Evolutionary conservation across 2,888 invertebrate species (phyloP), one percentile per base, ranked within the genome.

Genomic region (Lepeophtheirus nordmannii): DNA sequence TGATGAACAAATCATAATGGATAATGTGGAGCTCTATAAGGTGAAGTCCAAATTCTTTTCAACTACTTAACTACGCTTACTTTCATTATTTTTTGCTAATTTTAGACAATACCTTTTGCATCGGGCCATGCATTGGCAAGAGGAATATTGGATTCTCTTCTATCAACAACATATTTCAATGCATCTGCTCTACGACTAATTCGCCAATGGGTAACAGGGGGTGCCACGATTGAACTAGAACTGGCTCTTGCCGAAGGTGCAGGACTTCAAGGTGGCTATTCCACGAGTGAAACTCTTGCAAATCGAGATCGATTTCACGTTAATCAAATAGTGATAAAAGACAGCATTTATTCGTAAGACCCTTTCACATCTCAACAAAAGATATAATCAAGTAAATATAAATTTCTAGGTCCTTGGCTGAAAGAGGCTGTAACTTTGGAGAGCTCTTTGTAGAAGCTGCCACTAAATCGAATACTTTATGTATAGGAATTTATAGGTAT

Each of bases 141-240:
- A 10, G 65, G 65, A 3, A 58, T 65, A 3, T 39, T 65, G 39
- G 65, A 65, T 65, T 65, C 65, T 11, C 58, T 65, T 9, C 57
- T 65, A 58, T 57, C 65, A n/a, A 56, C 65, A 8, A 65, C 65
- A 1, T 65, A 65, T 23, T 65, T 65, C 17, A 65, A 65, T 65
- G 65, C 65, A 10, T 65, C 65, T 9, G 65, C 56, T 58, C 20
- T 56, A 38, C 46, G 56, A 46, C 30, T 62, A 2, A 62, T 62
- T 40, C 62, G 62, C 1, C 41, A 39, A n/a, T 62, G 62, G 62
- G 62, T 62, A 3, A 46, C 56, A 17, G 63, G 63, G 1, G 65
- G 65, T 12, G 65, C 65, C 20, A 65, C 53, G 11, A 65, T 65
- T 17, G 65, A 65, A 20, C 58, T 65, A 37, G 65, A 65, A 38